Evolutionary conservation across 2,113 vertebrate genomes (phyloP).

Genomic region (Motacilla alba): DNA sequence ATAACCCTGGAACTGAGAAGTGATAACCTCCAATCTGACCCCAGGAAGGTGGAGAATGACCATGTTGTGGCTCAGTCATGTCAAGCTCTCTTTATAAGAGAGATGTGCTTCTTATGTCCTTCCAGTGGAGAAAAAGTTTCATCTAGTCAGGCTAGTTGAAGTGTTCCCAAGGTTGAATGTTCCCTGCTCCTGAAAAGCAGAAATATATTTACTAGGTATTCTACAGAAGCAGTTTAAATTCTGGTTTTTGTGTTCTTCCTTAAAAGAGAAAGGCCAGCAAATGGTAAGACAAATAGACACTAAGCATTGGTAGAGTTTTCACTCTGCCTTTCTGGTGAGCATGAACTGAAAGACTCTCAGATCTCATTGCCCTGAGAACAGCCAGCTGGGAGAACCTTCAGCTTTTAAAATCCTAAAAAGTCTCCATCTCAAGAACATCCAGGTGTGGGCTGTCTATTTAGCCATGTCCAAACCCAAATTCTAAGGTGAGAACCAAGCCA

Average conservation of each 20-base stretch:
- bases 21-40: not conserved
- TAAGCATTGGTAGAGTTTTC: not conserved
- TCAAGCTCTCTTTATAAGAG: not conserved
- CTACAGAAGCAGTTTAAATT: not conserved
- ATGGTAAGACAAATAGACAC: not conserved
- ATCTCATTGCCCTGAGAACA: not conserved
- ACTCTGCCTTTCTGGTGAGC: not conserved
- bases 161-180: not conserved
- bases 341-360: fast-evolving
- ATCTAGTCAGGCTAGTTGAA: not conserved
- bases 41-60: not conserved
- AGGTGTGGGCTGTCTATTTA: not conserved
- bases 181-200: not conserved
- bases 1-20: not conserved
- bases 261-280: not conserved
- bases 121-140: not conserved
- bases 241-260: not conserved
- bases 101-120: not conserved
- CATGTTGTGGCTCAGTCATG: not conserved
- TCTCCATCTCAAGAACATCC: not conserved
- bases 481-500: not conserved
- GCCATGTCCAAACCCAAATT: not conserved
- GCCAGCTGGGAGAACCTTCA: not conserved
- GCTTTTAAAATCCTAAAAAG: not conserved
- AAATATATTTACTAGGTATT: not conserved